Base-by-base conservation (phyloP, 1,140 invertebrate genomes). In the Probaryconus sp. region DNA sequence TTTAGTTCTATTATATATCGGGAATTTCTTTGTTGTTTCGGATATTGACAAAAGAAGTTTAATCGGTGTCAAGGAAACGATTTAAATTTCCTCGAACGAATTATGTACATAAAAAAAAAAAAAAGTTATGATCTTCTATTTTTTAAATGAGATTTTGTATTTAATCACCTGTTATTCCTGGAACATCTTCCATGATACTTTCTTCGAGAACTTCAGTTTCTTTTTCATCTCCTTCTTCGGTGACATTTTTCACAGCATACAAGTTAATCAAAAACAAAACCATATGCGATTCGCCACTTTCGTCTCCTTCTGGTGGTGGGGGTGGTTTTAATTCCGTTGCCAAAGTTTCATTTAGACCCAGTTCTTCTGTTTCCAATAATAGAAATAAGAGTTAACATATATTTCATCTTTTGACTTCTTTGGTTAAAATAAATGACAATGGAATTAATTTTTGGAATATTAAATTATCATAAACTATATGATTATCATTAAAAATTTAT, bases 231-330 rank as follows among this genome's bases (percentile, higher is more conserved):
- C 28, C 50, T 4, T 73, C 73, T 21, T 78, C 79, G 0, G 79
- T 81, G 5, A 21, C 9, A 26, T 88, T 88, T 56, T 80, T 84
- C 7, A 88, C 58, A 1, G 81, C 86, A 18, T 70, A 87, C 9
- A 88, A 35, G 68, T 87, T 88, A 14, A 88, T 79, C 2, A 88
- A 14, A 51, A 82, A 88, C 0, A 87, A 18, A 3, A 81, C 61
- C 4, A 71, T 76, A 9, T 65, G 42, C 0, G 26, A 67, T 10
- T 69, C 42, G n/a, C n/a, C n/a, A n/a, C n/a, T n/a, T 2, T 64
- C 51, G 1, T 51, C 45, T 0, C 74, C 38, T 50, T 61, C 38
- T 18, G 75, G 74, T 42, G 40, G 9, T 10, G 72, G 50, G 37
- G 82, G 82, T 13, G 84, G 85, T 24, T 28, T 7, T 24, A 86